Percentiles rank a stretch among this genome's conserved stretches.
These are phyloP conservation scores for Bombus sylvicola DNA, from an alignment of 1,140 invertebrate species.

Conservation along the genomic window DNA sequence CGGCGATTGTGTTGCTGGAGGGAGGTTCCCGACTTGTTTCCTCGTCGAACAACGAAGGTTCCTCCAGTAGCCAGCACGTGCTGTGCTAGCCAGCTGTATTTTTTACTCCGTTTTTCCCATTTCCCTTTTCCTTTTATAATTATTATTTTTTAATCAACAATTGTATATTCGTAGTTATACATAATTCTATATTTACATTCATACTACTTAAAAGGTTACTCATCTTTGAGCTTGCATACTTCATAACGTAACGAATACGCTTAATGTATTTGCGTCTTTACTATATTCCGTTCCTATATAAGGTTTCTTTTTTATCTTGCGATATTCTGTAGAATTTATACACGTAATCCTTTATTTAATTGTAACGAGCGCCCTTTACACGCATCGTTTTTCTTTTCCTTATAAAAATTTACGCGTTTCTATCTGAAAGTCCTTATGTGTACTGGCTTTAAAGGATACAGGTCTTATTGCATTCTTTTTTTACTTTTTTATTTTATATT, in stretches of 20 bases:
- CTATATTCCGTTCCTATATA: constrained; percentile 37
- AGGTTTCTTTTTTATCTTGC: constrained; percentile 14
- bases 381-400: constrained; percentile 45
- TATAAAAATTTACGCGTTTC: not conserved
- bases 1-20: constrained; percentile 32
- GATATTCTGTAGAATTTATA: constrained; percentile 46
- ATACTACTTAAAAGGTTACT: constrained; percentile 16
- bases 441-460: not conserved
- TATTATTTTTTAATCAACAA: constrained; percentile 10
- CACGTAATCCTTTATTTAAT: constrained; percentile 51
- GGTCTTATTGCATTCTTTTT: not conserved
- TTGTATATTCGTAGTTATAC: constrained; percentile 27
- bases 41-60: constrained; percentile 45
- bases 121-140: constrained; percentile 49
- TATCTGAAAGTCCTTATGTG: not conserved
- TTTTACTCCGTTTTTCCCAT: constrained; percentile 58
- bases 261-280: constrained; percentile 54
- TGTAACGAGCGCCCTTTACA: constrained; percentile 66
- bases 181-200: constrained; percentile 21
- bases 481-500: constrained; percentile 24
- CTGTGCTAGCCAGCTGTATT: constrained; percentile 70
- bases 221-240: constrained; percentile 21
- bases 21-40: constrained; percentile 56
- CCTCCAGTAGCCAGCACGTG: constrained; percentile 77
- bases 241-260: constrained; percentile 63